phyloP scores from a whole-genome alignment of 2,888 invertebrate genomes.

The Mechanitis messenoides region DNA sequence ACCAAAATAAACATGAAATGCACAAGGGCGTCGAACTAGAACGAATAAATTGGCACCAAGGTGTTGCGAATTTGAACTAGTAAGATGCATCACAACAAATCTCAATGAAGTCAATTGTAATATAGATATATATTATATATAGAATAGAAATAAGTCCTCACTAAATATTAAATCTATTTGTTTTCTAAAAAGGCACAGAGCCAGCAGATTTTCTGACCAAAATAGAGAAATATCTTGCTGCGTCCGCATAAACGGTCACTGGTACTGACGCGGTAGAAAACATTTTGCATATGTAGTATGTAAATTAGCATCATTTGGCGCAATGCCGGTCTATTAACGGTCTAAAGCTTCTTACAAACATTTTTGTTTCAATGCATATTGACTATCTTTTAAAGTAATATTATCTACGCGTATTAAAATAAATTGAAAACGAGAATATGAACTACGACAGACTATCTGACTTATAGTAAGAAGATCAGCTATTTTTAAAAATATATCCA shows the following conservation, averaged over 20 bases:
- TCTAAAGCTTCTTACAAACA: conserved; percentile 17
- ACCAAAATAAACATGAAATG: conserved; percentile 41
- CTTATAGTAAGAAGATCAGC: no score
- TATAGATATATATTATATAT: not conserved
- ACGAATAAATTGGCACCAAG: conserved; percentile 33
- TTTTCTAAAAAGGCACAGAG: conserved; percentile 35
- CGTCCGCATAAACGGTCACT: conserved; percentile 8
- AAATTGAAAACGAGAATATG: no score
- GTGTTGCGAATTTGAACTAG: conserved; percentile 24
- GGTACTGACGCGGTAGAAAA: conserved; percentile 31
- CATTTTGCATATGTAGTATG: conserved; percentile 43
- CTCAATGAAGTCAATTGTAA: conserved; percentile 1
- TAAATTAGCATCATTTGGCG: conserved; percentile 42
- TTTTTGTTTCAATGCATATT: no score
- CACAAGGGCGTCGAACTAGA: conserved; percentile 51
- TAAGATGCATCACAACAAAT: conserved; percentile 20
- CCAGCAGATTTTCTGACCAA: conserved; percentile 35
- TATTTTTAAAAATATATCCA: no score
- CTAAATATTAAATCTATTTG: conserved; percentile 9
- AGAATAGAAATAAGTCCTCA: not conserved
- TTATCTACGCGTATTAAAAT: no score
- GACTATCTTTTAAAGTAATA: no score
- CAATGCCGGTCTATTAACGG: conserved; percentile 35
- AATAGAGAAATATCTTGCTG: conserved; percentile 35
- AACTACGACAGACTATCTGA: no score